phyloP scores from a whole-genome alignment of 2,888 invertebrate genomes.

The Chloromyia formosa region DNA sequence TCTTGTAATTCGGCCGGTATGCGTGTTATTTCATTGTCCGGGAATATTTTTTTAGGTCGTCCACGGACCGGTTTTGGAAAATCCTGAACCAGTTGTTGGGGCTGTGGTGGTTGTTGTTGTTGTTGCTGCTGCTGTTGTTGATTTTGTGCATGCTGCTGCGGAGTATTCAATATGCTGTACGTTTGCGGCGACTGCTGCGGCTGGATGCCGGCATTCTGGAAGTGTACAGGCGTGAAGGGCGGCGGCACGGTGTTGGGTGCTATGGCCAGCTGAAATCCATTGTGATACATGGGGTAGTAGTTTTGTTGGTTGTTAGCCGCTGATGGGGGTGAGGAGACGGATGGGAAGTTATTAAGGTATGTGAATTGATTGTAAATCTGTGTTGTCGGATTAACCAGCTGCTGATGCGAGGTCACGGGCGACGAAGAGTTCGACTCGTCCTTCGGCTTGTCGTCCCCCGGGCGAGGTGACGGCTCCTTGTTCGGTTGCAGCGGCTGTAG shows the following conservation, averaged over 20 bases:
- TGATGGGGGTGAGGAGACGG: slow-evolving; percentile 54
- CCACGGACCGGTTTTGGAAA: slow-evolving; percentile 62
- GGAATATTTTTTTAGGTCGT: slow-evolving; percentile 60
- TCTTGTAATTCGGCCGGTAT: slow-evolving; percentile 53
- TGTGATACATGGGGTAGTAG: slow-evolving; percentile 64
- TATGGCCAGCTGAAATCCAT: slow-evolving; percentile 62
- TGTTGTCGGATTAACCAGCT: slow-evolving; percentile 56
- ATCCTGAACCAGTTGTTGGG: slow-evolving; percentile 59
- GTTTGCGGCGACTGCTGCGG: slow-evolving; percentile 46
- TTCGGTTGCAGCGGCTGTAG: slow-evolving; percentile 54
- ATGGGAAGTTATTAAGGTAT: slow-evolving; percentile 61
- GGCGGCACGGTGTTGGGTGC: slow-evolving; percentile 61
- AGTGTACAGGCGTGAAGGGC: slow-evolving; percentile 63
- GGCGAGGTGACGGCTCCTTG: slow-evolving; percentile 50
- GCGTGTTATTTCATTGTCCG: slow-evolving; percentile 48
- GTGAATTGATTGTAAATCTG: slow-evolving; percentile 62
- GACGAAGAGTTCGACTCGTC: slow-evolving; percentile 43
- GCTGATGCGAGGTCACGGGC: slow-evolving; percentile 51
- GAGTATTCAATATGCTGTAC: slow-evolving; percentile 47
- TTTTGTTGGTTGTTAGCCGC: slow-evolving; percentile 54
- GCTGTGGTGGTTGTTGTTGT: slow-evolving; percentile 51
- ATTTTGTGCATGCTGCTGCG: background rate
- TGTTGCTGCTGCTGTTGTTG: slow-evolving; percentile 42
- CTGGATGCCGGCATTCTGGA: slow-evolving; percentile 53
- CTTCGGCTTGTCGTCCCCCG: background rate